Evolutionary conservation across 2,888 invertebrate species (phyloP), one percentile per base, ranked within the genome.

Genomic region (Ochlodes sylvanus): DNA sequence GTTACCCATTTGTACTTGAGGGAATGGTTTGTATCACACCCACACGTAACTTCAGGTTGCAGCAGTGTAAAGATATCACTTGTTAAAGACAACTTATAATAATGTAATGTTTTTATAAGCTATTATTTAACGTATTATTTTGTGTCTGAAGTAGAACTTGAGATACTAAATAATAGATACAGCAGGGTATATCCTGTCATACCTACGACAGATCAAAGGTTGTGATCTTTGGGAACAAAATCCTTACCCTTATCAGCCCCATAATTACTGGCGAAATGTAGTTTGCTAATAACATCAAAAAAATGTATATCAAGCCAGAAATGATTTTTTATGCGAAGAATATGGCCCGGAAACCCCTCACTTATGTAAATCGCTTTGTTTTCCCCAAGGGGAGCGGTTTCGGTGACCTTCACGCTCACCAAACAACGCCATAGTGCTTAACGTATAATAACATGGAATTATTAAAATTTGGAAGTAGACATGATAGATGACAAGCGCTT

Each of bases 331-430:
- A 50, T 42, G 14, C 58, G 42, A 14, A 12, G 42, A 58, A 58
- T 42, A 58, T 42, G 42, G 32, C 34, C 32, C 34, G 14, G 42
- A 58, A 57, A n/a, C 15, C 12, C 14, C 27, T n/a, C 44, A 60
- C 60, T 60, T 60, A 60, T 47, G 32, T 60, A 60, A 60, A 60
- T 60, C 42, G 47, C 32, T 15, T 60, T 47, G 60, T 47, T 60
- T 60, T 47, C 17, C 60, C 32, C 47, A 27, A n/a, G 32, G 60
- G 60, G 47, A 47, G 60, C 14, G 47, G 42, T 32, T 60, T 32
- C 27, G 6, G 44, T 15, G 60, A 32, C 60, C 60, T 60, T 60
- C 10, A 32, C 21, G 60, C 12, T 60, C 32, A 44, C 32, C 47
- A 47, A 58, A 60, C 60, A 60, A 27, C 38, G 42, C 42, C 60